Evolutionary conservation across 1,140 invertebrate species (phyloP).

Genomic region (Solenopsis invicta): DNA sequence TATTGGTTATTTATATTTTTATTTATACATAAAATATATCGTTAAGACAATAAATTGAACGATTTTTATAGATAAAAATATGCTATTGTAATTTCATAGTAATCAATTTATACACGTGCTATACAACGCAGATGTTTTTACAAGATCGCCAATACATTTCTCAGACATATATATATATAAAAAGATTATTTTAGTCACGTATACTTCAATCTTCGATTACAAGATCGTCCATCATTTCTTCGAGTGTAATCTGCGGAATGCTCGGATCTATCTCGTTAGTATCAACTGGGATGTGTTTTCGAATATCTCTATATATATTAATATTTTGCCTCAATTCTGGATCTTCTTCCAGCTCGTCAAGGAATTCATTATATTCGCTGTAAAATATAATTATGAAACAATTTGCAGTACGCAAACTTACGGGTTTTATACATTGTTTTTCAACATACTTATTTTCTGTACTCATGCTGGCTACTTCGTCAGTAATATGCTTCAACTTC

Average conservation of each 20-base stretch:
- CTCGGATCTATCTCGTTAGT: slow-evolving; percentile 89
- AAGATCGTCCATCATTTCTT: slow-evolving; percentile 99
- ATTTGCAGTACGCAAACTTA: background rate
- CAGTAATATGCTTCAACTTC: slow-evolving; percentile 96
- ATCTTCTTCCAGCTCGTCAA: slow-evolving; percentile 99
- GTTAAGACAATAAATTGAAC: slow-evolving; percentile 3
- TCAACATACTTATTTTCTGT: slow-evolving; percentile 90
- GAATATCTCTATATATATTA: slow-evolving; percentile 96
- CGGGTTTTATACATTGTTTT: slow-evolving; percentile 7
- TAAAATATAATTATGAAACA: slow-evolving; percentile 66
- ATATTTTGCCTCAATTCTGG: slow-evolving; percentile 94
- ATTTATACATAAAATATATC: slow-evolving; percentile 32
- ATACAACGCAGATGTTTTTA: background rate
- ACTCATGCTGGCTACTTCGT: slow-evolving; percentile 89
- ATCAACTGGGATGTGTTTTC: slow-evolving; percentile 90
- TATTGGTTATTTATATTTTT: slow-evolving; percentile 18
- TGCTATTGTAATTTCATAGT: background rate
- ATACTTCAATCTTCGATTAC: slow-evolving; percentile 93
- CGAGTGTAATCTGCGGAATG: slow-evolving; percentile 95
- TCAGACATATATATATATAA: background rate
- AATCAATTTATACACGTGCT: background rate
- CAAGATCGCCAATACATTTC: background rate
- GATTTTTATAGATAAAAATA: slow-evolving; percentile 25
- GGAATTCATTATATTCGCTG: slow-evolving; percentile 97
- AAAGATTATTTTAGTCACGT: slow-evolving; percentile 66